A percentile compares a stretch with the other conserved stretches of the same genome.
phyloP scores from a whole-genome alignment of 2,797 vertebrate species.

The Danio aesculapii region DNA sequence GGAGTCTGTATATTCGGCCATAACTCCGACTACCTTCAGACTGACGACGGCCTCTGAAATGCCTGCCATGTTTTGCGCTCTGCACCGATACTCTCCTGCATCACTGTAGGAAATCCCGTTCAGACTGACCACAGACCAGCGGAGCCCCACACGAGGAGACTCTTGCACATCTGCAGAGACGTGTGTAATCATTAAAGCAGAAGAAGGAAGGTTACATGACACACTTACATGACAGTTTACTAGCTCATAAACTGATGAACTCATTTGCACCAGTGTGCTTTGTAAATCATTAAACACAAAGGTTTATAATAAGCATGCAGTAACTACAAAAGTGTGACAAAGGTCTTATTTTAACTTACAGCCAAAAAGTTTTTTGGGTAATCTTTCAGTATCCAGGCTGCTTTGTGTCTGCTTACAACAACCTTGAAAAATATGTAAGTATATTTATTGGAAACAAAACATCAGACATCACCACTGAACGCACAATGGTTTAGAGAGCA shows the following conservation, averaged over 20 bases:
- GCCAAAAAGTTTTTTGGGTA: slow-evolving; percentile 69
- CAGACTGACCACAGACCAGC: slow-evolving; percentile 92
- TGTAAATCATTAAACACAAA: background rate
- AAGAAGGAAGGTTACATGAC: background rate
- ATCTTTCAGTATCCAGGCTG: slow-evolving; percentile 60
- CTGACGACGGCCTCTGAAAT: slow-evolving; percentile 87
- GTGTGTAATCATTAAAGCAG: background rate
- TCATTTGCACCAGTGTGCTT: background rate
- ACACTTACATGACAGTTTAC: slow-evolving; percentile 10
- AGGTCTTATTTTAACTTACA: slow-evolving; percentile 66
- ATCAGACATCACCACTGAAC: background rate
- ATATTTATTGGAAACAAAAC: background rate
- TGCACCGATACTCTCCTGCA: slow-evolving; percentile 91
- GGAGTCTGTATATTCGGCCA: slow-evolving; percentile 62
- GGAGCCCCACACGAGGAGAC: slow-evolving; percentile 86
- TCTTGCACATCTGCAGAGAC: slow-evolving; percentile 86
- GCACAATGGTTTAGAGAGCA: background rate
- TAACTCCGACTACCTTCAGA: slow-evolving; percentile 85
- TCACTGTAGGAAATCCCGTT: slow-evolving; percentile 89
- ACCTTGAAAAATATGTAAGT: slow-evolving; percentile 60
- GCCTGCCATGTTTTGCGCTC: slow-evolving; percentile 92
- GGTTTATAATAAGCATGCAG: background rate
- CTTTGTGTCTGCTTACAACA: slow-evolving; percentile 69
- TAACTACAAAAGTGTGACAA: background rate
- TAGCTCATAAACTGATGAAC: background rate